Base-by-base conservation (phyloP, 30 jellyfish, hydroid and myxozoan species). In the Catostylus mosaicus region DNA sequence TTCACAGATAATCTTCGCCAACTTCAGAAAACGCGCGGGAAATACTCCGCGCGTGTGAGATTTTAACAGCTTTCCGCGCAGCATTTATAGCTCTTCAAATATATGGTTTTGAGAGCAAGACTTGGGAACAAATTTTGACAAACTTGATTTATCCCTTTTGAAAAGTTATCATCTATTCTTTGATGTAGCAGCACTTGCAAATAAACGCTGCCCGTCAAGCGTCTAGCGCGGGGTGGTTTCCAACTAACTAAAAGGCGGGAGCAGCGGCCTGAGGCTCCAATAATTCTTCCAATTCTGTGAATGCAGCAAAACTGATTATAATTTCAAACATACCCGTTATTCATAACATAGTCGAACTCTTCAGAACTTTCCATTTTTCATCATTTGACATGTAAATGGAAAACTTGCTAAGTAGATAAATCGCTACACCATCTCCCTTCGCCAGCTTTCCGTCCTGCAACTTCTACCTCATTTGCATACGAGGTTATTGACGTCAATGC, bases 401-500 rank as follows among this genome's bases (percentile, higher is more conserved):
- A 23, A 4, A 3, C n/a, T 7, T 59, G n/a, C 71, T 2, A 4
- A 12, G 20, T 23, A 59, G 71, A 59, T 35, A 1, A 59, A 59
- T 59, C 71, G 38, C 71, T 59, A 16, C 71, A 59, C 26, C 38
- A 59, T 18, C 56, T 43, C 12, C 12, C 80, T 68, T 38, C 27
- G 35, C 80, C 80, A 30, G 27, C 29, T 18, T 74, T 2, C 74
- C 74, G 38, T 74, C 75, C 85, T 45, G 70, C 73, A 74, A 59
- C 75, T 46, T 38, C 73, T 43, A 14, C 75, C 30, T 47, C 66
- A 77, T 77, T 57, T 77, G 71, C 77, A 57, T 77, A 60, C 64
- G 88, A 77, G 78, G 78, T 59, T 70, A 77, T 77, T 77, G 88
- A 77, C 88, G 88, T 77, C 77, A 77, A 77, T 77, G 67, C 14